Base-by-base conservation (phyloP, 1,140 invertebrate species). In the Papilio glaucus region DNA sequence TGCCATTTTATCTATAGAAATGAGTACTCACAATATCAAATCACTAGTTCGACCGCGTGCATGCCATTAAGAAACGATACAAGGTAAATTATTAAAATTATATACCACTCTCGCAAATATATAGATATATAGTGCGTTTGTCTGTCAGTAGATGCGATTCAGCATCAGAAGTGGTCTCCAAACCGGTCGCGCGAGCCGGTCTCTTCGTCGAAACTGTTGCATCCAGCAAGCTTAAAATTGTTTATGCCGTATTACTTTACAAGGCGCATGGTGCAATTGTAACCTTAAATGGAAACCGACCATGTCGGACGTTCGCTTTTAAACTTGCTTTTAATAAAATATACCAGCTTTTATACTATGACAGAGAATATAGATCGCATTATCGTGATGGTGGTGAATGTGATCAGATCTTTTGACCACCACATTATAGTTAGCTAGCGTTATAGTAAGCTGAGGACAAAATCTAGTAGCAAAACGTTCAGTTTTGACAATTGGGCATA, bases 151-250 rank as follows among this genome's bases (percentile, higher is more conserved):
- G 82, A 81, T 82, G 77, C 84, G 83, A 91, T 91, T 86, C 86
- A 88, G 81, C 84, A 86, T 87, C 86, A 86, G 86, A 82, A 85
- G 83, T 87, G 81, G 86, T 85, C 82, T 85, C 73, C 76, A 89
- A 91, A 92, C 90, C 90, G 90, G 90, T 92, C 85, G 70, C 76
- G 89, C 77, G 72, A 77, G 76, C 78, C 78, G 73, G 77, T 75
- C 78, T 79, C 83, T 82, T 84, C 87, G 81, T 76, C 82, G 83
- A 89, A 88, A 85, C 82, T 80, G 75, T 81, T 82, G 85, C 80
- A 85, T 85, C 81, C 82, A 87, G 76, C 77, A 18, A 45, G 77
- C 82, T 81, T 88, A 85, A 87, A 89, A 89, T 85, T 90, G 84
- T 87, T 87, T 82, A 85, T 81, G 76, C 78, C 81, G 76, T 84